Conservation (phyloP, 2,113 vertebrate genomes). For the Plecotus auritus region DNA sequence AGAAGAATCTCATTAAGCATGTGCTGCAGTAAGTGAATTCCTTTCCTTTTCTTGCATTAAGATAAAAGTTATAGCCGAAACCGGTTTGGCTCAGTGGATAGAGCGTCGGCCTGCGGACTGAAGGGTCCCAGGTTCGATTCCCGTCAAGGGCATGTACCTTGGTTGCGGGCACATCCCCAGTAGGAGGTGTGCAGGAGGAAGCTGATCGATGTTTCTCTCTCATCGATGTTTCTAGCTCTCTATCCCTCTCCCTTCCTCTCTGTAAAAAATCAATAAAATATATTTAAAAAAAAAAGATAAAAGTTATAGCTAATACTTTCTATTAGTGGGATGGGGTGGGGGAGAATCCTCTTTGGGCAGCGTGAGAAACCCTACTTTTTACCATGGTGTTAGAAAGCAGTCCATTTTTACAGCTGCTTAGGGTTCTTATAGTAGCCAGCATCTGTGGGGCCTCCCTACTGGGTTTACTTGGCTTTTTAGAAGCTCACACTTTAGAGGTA, state of each 20-base stretch:
- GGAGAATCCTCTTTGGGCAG: not conserved
- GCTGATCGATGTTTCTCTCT: no score
- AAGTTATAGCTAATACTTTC: not conserved
- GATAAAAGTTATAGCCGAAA: not conserved
- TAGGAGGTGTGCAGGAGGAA: no score
- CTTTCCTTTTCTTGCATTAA: not conserved
- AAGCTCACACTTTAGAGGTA: not conserved
- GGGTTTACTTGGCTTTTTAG: slow-evolving; percentile 10
- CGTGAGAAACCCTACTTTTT: not conserved
- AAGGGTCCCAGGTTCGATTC: no score
- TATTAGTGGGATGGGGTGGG: not conserved
- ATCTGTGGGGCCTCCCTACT: not conserved
- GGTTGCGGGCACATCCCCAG: no score
- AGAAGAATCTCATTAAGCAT: not conserved
- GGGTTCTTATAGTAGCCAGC: not conserved
- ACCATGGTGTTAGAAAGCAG: not conserved
- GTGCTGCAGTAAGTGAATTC: not conserved
- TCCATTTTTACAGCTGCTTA: not conserved
- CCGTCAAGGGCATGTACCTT: no score
- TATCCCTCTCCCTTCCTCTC: no score
- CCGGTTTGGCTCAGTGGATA: no score
- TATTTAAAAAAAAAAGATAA: not conserved
- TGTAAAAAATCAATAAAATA: no score
- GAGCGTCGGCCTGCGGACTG: no score
- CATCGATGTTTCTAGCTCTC: no score